Conservation (phyloP, 2,113 vertebrate genomes). For the Anthoscopus minutus region DNA sequence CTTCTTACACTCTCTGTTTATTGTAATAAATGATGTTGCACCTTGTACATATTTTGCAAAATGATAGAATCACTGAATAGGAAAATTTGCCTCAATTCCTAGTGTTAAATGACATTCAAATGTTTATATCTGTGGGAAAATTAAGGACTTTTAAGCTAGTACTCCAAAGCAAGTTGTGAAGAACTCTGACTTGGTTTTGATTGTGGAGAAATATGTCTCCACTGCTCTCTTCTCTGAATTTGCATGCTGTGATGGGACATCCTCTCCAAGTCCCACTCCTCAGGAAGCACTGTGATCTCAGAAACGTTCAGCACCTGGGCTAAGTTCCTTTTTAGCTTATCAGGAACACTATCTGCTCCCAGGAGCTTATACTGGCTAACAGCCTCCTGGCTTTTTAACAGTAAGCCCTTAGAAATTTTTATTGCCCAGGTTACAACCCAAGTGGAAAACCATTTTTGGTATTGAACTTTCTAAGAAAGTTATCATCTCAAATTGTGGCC, state of each 20-base stretch:
- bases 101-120: background rate
- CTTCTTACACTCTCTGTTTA: background rate
- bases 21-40: constrained; percentile 23
- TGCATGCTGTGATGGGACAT: background rate
- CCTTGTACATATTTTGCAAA: constrained; percentile 8
- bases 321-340: background rate
- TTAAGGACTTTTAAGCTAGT: background rate
- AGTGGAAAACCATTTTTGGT: background rate
- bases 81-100: constrained; percentile 23
- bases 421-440: background rate
- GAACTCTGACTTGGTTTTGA: background rate
- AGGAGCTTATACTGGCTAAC: background rate
- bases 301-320: background rate
- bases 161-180: background rate
- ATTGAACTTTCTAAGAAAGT: background rate
- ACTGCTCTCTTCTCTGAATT: background rate
- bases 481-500: rapidly evolving
- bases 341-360: background rate
- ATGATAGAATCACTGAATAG: constrained; percentile 23
- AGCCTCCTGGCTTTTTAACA: background rate
- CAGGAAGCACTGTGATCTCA: too few relatives aligned
- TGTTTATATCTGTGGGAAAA: background rate
- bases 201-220: background rate
- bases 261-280: background rate
- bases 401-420: background rate